Conservation (phyloP, 2,888 invertebrate species). For the Luffia ferchaultella region DNA sequence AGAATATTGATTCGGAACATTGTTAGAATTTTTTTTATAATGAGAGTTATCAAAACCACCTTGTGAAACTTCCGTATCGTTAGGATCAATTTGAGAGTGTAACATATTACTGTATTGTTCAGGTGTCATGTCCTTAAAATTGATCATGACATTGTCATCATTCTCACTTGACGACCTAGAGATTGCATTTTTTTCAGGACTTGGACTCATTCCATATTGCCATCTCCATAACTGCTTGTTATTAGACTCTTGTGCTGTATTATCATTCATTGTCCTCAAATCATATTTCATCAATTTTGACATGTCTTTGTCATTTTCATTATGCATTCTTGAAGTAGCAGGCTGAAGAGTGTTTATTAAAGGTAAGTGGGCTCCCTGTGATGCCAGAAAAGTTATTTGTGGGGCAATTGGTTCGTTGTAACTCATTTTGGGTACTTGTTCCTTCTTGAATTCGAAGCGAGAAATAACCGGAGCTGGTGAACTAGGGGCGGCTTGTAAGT, state of each 20-base stretch:
- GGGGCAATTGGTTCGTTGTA: constrained; percentile 41
- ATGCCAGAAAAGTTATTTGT: constrained; percentile 55
- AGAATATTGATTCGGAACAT: not conserved
- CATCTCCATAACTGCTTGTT: constrained; percentile 53
- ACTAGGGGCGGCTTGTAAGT: constrained; percentile 35
- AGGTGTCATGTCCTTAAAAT: constrained; percentile 50
- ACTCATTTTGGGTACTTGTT: constrained; percentile 34
- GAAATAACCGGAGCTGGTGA: constrained; percentile 35
- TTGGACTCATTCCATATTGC: constrained; percentile 49
- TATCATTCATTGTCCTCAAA: constrained; percentile 34
- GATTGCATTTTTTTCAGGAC: constrained; percentile 43
- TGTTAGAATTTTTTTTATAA: not conserved
- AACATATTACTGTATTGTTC: constrained; percentile 49
- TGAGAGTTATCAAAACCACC: constrained; percentile 12
- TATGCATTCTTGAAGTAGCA: constrained; percentile 33
- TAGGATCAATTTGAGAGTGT: constrained; percentile 31
- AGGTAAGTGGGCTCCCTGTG: constrained; percentile 52
- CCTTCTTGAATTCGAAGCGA: constrained; percentile 30
- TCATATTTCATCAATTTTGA: constrained; percentile 55
- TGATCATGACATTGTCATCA: constrained; percentile 48
- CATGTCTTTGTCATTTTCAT: constrained; percentile 36
- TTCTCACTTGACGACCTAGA: constrained; percentile 43
- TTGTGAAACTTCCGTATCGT: constrained; percentile 12
- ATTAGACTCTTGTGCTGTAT: constrained; percentile 31
- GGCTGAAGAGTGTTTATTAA: constrained; percentile 32